These are phyloP conservation scores for Pollenia labialis DNA, from an alignment of 2,888 invertebrate genomes.

Conservation along the genomic window DNA sequence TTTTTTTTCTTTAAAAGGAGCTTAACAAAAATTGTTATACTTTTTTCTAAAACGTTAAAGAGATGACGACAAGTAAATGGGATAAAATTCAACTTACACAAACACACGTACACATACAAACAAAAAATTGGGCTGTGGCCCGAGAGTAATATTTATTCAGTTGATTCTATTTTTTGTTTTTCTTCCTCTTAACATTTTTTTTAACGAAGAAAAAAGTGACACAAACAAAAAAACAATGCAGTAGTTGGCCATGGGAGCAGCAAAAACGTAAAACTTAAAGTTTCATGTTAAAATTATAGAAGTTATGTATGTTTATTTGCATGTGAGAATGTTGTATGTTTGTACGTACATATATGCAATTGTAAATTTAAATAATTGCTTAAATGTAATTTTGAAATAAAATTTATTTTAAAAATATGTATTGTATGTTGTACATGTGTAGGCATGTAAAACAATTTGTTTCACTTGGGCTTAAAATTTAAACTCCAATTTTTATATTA, in stretches of 20 bases:
- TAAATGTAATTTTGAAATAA: background rate
- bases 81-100: conserved; percentile 50
- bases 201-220: conserved; percentile 17
- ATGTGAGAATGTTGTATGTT: background rate
- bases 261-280: background rate
- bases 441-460: conserved; percentile 9
- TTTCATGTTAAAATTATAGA: conserved; percentile 18
- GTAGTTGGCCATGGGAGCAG: background rate
- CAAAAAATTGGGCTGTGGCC: conserved; percentile 71
- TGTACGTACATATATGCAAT: background rate
- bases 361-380: background rate
- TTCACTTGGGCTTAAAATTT: conserved; percentile 23
- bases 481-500: conserved; percentile 27
- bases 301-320: background rate
- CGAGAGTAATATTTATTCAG: conserved; percentile 61
- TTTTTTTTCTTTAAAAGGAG: conserved; percentile 37
- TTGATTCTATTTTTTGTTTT: conserved; percentile 23
- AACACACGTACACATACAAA: conserved; percentile 41
- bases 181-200: conserved; percentile 32
- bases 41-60: conserved; percentile 49
- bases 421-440: background rate
- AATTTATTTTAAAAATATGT: conserved; percentile 6
- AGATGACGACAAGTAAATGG: conserved; percentile 65
- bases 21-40: conserved; percentile 59
- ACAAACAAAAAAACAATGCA: background rate